Percentiles rank a stretch among this genome's conserved stretches.
Conservation (phyloP, 1,140 invertebrate genomes). For the Platyscapa corneri region DNA sequence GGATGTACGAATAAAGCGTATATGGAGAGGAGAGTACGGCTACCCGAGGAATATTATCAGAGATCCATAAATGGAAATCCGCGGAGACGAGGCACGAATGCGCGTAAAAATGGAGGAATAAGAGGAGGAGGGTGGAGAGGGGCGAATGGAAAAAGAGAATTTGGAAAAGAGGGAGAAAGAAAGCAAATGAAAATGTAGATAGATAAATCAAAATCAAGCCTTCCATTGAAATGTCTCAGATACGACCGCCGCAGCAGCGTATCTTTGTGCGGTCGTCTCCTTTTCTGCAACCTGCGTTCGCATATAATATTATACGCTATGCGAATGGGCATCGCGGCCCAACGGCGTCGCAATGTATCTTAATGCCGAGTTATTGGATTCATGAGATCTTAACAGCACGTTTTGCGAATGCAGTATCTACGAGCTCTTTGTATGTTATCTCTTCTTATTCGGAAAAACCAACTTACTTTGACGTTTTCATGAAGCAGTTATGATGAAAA, state of each 20-base stretch:
- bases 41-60: constrained; percentile 33
- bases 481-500: background rate
- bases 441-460: background rate
- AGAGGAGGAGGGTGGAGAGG: background rate
- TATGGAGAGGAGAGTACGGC: background rate
- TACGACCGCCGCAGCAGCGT: constrained; percentile 1
- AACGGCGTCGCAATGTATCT: constrained; percentile 32
- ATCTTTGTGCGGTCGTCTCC: constrained; percentile 44
- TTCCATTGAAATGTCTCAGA: constrained; percentile 55
- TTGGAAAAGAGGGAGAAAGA: background rate
- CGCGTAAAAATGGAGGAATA: constrained; percentile 7
- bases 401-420: background rate
- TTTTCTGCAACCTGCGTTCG: background rate
- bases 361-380: constrained; percentile 49
- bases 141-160: background rate
- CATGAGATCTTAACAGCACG: constrained; percentile 39
- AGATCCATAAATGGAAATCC: constrained; percentile 55
- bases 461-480: background rate
- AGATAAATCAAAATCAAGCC: constrained; percentile 59
- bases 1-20: background rate
- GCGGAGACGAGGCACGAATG: constrained; percentile 53
- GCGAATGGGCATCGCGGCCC: background rate
- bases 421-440: background rate
- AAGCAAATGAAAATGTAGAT: constrained; percentile 53
- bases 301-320: constrained; percentile 13